Conservation (phyloP, 2,113 vertebrate species). For the Chaenocephalus aceratus region DNA sequence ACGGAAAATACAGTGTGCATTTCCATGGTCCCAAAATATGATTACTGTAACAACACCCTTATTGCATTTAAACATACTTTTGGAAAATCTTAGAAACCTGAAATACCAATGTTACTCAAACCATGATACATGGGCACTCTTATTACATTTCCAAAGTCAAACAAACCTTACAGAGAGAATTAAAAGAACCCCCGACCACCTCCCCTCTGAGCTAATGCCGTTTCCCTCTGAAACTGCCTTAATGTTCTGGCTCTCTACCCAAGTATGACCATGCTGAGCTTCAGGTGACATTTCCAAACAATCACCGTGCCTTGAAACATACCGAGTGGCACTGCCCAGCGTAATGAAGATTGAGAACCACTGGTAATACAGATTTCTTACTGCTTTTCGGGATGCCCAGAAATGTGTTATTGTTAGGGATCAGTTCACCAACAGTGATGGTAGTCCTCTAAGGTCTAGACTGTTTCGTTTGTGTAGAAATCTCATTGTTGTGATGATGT, state of each 20-base stretch:
- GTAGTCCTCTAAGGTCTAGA: slow-evolving; percentile 63
- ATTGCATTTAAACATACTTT: slow-evolving; percentile 27
- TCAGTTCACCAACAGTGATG: slow-evolving; percentile 44
- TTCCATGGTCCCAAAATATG: slow-evolving; percentile 8
- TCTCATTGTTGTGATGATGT: slow-evolving; percentile 65
- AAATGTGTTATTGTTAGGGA: slow-evolving; percentile 33
- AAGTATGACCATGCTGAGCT: slow-evolving; percentile 48
- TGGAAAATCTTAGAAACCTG: slow-evolving; percentile 37
- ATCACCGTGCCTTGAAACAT: slow-evolving; percentile 47
- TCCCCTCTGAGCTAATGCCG: slow-evolving; percentile 65
- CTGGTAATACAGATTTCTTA: slow-evolving; percentile 45
- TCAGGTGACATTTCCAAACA: slow-evolving; percentile 68
- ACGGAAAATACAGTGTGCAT: slow-evolving; percentile 13
- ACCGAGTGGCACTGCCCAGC: background rate
- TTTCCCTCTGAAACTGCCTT: slow-evolving; percentile 41
- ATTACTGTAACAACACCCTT: slow-evolving; percentile 12
- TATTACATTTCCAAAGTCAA: slow-evolving; percentile 69
- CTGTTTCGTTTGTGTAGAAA: slow-evolving; percentile 64
- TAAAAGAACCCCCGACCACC: slow-evolving; percentile 70
- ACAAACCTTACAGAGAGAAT: slow-evolving; percentile 72
- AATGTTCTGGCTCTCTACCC: slow-evolving; percentile 48
- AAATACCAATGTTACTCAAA: slow-evolving; percentile 45
- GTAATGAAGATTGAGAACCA: slow-evolving; percentile 49
- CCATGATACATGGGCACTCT: slow-evolving; percentile 42
- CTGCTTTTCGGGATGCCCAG: slow-evolving; percentile 41